phyloP scores from a whole-genome alignment of 2,113 vertebrate species.

The Crotophaga sulcirostris region DNA sequence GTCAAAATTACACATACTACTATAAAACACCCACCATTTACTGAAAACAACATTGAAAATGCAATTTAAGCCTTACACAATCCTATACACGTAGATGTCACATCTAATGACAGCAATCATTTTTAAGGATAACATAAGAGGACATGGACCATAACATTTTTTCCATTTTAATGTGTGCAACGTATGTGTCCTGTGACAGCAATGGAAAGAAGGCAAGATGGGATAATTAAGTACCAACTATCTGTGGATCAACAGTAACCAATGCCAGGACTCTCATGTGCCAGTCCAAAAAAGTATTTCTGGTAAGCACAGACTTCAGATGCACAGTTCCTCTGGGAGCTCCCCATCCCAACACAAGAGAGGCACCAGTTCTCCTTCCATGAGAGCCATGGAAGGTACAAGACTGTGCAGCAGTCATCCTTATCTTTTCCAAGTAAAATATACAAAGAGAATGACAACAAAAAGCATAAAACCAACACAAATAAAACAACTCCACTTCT shows the following conservation, averaged over 20 bases:
- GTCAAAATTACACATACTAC: not conserved
- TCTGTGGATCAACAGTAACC: not conserved
- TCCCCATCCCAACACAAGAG: not conserved
- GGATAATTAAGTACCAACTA: not conserved
- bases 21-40: not conserved
- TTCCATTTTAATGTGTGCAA: not conserved
- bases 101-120: fast-evolving
- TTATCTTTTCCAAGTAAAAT: not conserved
- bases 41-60: not conserved
- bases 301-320: not conserved
- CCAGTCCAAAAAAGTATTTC: not conserved
- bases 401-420: not conserved
- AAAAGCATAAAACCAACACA: not conserved
- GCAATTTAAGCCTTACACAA: not conserved
- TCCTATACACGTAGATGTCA: too few relatives aligned
- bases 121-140: not conserved
- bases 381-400: not conserved
- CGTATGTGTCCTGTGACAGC: not conserved
- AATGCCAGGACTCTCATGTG: not conserved
- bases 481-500: not conserved
- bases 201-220: not conserved
- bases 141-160: not conserved
- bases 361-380: not conserved
- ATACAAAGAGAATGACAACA: not conserved
- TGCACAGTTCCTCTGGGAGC: not conserved